These are phyloP conservation scores for Norana najaformis DNA, from an alignment of 2,888 invertebrate species.

Conservation along the genomic window DNA sequence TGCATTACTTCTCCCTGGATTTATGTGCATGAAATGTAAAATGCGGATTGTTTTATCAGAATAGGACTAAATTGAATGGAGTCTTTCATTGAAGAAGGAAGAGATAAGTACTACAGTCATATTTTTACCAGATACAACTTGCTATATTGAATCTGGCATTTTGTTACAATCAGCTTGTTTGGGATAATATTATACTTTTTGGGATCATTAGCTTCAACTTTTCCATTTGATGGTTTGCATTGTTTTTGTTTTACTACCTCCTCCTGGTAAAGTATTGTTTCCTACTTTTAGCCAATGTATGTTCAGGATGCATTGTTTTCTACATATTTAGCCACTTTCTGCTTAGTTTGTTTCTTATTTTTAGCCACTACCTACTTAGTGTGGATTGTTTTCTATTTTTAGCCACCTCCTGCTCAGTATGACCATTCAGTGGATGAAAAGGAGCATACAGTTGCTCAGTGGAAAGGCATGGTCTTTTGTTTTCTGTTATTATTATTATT, in stretches of 20 bases:
- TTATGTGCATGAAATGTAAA: background rate
- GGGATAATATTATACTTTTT: too few relatives aligned
- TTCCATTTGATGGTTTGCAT: background rate
- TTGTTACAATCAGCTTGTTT: too few relatives aligned
- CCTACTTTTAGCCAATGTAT: constrained; percentile 81
- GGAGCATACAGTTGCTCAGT: constrained; percentile 98
- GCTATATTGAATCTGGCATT: background rate
- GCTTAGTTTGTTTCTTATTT: constrained; percentile 96
- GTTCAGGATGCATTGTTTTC: constrained; percentile 77
- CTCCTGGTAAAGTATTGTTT: background rate
- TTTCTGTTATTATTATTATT: background rate
- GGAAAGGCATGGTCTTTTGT: constrained; percentile 71
- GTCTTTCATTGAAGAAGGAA: background rate
- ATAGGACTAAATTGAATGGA: background rate
- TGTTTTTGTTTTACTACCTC: background rate
- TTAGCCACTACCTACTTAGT: too few relatives aligned
- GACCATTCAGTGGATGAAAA: constrained; percentile 98
- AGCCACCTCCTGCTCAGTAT: constrained; percentile 96
- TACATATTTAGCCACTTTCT: constrained; percentile 83
- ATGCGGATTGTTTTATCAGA: background rate
- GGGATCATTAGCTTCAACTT: too few relatives aligned
- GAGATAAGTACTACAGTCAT: background rate
- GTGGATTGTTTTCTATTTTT: constrained; percentile 49
- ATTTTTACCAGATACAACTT: background rate
- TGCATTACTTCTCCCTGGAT: background rate